Base-by-base conservation (phyloP, 1,140 invertebrate species). In the Drosophila trapezifrons region DNA sequence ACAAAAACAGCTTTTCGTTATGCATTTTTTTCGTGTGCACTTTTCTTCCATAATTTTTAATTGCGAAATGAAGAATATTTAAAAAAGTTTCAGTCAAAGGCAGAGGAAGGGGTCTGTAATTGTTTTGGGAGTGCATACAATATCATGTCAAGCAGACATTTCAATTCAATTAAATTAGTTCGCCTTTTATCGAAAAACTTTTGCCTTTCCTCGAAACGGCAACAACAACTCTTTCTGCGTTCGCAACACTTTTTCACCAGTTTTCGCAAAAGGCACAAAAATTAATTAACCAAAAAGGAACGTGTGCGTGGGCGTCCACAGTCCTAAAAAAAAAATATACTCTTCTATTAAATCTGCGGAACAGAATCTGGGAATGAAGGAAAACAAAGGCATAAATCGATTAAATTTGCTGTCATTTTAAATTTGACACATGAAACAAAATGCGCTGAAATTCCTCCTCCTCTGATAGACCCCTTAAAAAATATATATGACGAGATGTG, bases 321-420 rank as follows among this genome's bases (percentile, higher is more conserved):
- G n/a, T 25, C 12, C 12, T 20, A 12, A n/a, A 35, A 58, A 32
- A 22, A 27, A 8, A 12, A 55, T 25, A 15, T 27, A 10, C 25
- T 17, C 13, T 32, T 42, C 12, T 17, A 13, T 2, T 10, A 57
- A 56, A 46, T 69, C 40, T 38, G 38, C 22, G 58, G 8, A 55
- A 55, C 35, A 52, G 57, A 60, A 63, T 78, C 62, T 66, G 58
- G 38, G 59, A 79, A 76, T 72, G 60, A 82, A 74, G 58, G 46
- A 58, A 80, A 67, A 77, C 81, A 85, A 81, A 73, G 52, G 66
- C 64, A 81, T 90, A 79, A 81, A 90, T 90, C 80, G 85, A 81
- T 85, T 90, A 90, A 84, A 84, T 75, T 81, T 81, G 75, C 85
- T 90, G 84, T 89, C 85, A 81, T 90, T 90, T 89, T 85, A 90